Evolutionary conservation across 2,888 invertebrate genomes (phyloP).

Genomic region (Mythimna lalbum): DNA sequence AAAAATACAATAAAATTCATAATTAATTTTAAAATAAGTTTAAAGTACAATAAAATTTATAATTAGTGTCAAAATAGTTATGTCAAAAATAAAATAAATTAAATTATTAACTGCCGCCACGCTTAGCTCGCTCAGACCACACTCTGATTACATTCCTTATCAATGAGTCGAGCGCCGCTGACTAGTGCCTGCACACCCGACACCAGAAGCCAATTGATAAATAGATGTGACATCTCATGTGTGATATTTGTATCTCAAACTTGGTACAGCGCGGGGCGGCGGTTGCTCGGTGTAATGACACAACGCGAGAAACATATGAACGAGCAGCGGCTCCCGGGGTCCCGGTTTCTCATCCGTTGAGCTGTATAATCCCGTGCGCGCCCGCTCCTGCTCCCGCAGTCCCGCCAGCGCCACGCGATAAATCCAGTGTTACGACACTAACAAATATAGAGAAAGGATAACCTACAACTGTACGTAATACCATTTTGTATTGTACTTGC

Average conservation of each 20-base stretch:
- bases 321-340: background rate
- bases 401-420: slow-evolving; percentile 1
- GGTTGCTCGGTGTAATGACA: background rate
- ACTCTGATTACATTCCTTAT: slow-evolving; percentile 1
- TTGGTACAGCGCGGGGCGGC: background rate
- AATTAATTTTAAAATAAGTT: too few relatives aligned
- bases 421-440: slow-evolving; percentile 13
- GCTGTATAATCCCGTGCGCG: slow-evolving; percentile 32
- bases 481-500: slow-evolving; percentile 10
- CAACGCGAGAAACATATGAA: background rate
- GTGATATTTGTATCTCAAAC: background rate
- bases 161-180: background rate
- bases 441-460: slow-evolving; percentile 7
- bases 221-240: background rate
- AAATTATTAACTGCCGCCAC: too few relatives aligned
- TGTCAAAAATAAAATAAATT: too few relatives aligned
- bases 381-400: background rate
- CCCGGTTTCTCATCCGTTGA: slow-evolving; percentile 22
- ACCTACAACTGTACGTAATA: background rate
- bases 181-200: background rate
- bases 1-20: too few relatives aligned
- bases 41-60: too few relatives aligned
- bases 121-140: background rate
- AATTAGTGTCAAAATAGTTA: too few relatives aligned
- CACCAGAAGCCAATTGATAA: background rate